Conservation (phyloP, 2,797 vertebrate genomes). For the Graptemys geographica region DNA sequence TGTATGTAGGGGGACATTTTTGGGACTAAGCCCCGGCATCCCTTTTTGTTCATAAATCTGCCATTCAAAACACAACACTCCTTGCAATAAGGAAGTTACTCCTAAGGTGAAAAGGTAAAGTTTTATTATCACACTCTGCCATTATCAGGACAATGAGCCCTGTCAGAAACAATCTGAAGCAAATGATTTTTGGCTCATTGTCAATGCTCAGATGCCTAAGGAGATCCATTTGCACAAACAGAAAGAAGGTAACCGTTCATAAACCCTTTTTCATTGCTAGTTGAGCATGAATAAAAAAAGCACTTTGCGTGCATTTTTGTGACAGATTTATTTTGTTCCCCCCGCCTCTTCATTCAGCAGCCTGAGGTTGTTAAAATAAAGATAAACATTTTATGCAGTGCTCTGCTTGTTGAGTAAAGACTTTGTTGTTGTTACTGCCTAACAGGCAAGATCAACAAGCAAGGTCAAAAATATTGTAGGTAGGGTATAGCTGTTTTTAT, state of each 20-base stretch:
- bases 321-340: slow-evolving; percentile 54
- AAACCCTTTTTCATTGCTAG: neutral
- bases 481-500: neutral
- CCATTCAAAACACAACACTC: neutral
- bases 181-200: neutral
- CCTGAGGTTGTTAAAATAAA: slow-evolving; percentile 47
- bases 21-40: neutral
- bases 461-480: slow-evolving; percentile 5
- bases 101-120: slow-evolving; percentile 18
- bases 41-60: neutral
- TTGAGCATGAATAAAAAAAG: slow-evolving; percentile 30
- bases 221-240: neutral
- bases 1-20: neutral
- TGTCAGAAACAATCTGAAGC: slow-evolving; percentile 7
- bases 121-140: neutral
- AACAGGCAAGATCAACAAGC: slow-evolving; percentile 18
- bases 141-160: neutral
- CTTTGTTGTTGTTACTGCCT: slow-evolving; percentile 18
- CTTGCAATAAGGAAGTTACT: neutral
- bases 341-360: slow-evolving; percentile 51
- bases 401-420: slow-evolving; percentile 1
- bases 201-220: neutral
- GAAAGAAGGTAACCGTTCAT: neutral
- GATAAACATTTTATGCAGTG: slow-evolving; percentile 25
- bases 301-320: slow-evolving; percentile 17